phyloP scores from a whole-genome alignment of 1,140 invertebrate species.

The Penaeus vannamei region DNA sequence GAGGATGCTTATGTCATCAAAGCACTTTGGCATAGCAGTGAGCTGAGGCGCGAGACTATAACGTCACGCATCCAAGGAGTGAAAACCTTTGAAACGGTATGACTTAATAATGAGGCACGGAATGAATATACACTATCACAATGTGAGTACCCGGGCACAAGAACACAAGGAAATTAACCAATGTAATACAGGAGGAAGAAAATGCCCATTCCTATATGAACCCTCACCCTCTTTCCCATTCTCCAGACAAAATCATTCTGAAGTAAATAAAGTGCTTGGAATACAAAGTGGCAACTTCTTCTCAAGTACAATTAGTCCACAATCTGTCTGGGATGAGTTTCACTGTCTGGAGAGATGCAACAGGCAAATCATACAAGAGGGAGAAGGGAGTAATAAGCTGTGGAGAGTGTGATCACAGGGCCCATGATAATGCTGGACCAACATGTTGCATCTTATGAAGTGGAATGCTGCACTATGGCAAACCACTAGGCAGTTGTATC shows the following conservation, averaged over 20 bases:
- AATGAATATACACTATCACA: slow-evolving; percentile 40
- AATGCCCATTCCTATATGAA: slow-evolving; percentile 53
- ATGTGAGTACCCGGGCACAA: slow-evolving; percentile 26
- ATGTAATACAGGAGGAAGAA: background rate
- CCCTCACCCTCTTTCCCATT: background rate
- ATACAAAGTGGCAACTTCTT: no score
- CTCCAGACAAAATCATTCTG: background rate
- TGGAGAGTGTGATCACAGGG: no score
- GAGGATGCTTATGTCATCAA: slow-evolving; percentile 37
- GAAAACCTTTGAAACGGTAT: slow-evolving; percentile 12
- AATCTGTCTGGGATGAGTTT: no score
- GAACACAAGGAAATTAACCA: background rate
- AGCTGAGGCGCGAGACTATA: slow-evolving; percentile 33
- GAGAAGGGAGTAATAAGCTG: no score
- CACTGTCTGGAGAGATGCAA: no score
- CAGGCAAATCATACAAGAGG: no score
- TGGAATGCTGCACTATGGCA: no score
- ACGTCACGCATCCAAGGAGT: slow-evolving; percentile 10
- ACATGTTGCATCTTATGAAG: no score
- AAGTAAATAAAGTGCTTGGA: background rate
- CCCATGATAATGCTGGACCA: no score
- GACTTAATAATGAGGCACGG: slow-evolving; percentile 36
- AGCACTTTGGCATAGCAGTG: slow-evolving; percentile 59
- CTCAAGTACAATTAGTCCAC: no score
- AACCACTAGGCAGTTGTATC: no score